phyloP scores from a whole-genome alignment of 2,113 vertebrate genomes.

The Phylloscopus trochilus region DNA sequence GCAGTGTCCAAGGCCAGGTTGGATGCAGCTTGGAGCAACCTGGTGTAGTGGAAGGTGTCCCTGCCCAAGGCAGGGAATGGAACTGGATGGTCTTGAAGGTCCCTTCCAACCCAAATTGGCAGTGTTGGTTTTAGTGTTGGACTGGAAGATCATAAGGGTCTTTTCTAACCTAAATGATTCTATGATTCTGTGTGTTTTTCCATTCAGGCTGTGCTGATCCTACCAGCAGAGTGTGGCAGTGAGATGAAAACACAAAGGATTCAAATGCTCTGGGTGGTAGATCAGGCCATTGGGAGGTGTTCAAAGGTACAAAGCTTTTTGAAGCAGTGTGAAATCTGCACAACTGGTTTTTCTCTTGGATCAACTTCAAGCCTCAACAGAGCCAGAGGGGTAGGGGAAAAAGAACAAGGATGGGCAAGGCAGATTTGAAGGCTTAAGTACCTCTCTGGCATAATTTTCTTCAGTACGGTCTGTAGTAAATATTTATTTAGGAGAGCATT shows the following conservation, averaged over 20 bases:
- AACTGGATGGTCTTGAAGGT: not conserved
- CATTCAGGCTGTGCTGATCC: not conserved
- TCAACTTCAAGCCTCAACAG: not conserved
- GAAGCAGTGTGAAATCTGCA: not conserved
- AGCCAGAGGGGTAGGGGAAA: not conserved
- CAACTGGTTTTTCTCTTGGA: not conserved
- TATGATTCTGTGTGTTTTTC: not conserved
- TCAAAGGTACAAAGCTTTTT: not conserved
- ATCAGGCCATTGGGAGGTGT: accelerated
- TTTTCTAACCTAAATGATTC: not conserved
- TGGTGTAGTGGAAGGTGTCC: not conserved
- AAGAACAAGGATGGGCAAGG: not conserved
- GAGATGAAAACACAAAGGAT: not conserved
- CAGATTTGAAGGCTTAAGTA: not conserved
- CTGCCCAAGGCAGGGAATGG: not conserved
- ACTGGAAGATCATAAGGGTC: not conserved
- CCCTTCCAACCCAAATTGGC: not conserved
- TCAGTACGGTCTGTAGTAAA: not conserved
- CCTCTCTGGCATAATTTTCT: not conserved
- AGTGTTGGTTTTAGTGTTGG: not conserved
- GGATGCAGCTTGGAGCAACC: accelerated
- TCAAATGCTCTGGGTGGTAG: not conserved
- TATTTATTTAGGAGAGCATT: not conserved
- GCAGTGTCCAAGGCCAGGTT: accelerated
- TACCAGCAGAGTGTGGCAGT: too few species aligned